Conservation (phyloP, 1,140 invertebrate genomes). For the Gerris buenoi region DNA sequence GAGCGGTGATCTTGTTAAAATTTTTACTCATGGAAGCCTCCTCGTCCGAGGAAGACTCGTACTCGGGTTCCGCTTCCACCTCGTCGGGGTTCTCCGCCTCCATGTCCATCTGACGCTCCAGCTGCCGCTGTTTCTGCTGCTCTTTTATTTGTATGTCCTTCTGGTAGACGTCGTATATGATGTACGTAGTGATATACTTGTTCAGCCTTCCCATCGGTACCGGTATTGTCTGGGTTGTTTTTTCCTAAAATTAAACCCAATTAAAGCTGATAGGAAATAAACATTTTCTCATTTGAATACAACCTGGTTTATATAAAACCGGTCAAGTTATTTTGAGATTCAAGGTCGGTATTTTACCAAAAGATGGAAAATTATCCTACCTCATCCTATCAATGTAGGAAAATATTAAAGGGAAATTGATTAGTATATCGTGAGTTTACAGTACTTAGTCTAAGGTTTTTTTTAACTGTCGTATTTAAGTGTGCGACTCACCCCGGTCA, state of each 20-base stretch:
- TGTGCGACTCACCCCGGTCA: neutral
- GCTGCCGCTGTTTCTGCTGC: neutral
- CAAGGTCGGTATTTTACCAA: no score
- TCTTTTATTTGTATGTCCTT: neutral
- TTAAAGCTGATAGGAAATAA: neutral
- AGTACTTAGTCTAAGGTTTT: no score
- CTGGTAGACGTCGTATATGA: slow-evolving; percentile 1
- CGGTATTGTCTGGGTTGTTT: neutral
- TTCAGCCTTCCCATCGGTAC: neutral
- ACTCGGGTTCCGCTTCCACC: neutral
- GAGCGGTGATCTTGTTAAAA: neutral
- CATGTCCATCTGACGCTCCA: neutral
- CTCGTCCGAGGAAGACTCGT: neutral
- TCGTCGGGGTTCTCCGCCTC: neutral
- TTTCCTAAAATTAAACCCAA: slow-evolving; percentile 1
- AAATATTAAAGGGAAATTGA: no score
- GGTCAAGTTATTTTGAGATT: no score
- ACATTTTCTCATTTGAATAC: no score
- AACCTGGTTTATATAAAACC: no score
- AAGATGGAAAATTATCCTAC: no score
- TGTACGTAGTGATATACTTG: neutral
- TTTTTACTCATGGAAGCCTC: neutral
- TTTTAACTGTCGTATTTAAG: no score
- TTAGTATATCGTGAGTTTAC: no score
- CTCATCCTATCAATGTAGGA: no score